Evolutionary conservation across 1,140 invertebrate species (phyloP), one percentile per base, ranked within the genome.

Genomic region (Lanistes nyassanus): DNA sequence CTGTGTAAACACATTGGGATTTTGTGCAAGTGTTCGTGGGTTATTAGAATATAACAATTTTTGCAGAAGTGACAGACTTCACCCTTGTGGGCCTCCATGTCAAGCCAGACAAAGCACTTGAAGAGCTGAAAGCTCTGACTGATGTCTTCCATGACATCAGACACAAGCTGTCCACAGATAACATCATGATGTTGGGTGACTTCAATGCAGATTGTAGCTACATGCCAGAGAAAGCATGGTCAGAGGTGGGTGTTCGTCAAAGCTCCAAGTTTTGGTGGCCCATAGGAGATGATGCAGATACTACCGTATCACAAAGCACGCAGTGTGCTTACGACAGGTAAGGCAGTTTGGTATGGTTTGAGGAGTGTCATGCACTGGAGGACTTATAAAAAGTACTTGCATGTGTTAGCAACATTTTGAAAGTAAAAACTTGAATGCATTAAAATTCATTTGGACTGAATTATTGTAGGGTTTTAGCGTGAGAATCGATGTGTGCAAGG

Each of bases 131-230:
- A 26, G 68, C 51, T 26, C 56, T 83, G 4, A 36, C 42, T 19
- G 58, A 58, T 19, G 82, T 83, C 0, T 74, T 74, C 29, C 37
- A 37, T 4, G 68, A 79, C 39, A 70, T 71, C 7, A 29, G 36
- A 53, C 64, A 74, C 7, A 74, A 7, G 51, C 78, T 76, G 70
- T 36, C 55, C 21, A 77, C 23, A 2, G 29, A 70, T 19, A 51
- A 80, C 36, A 51, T 83, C 39, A 64, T 89, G 4, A 80, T 89
- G 6, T 58, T 85, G 5, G 89, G 89, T 3, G 89, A 90, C 76
- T 82, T 89, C 62, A 89, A 90, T 79, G 89, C 87, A 9, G 89
- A 83, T 71, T 90, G 89, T 76, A 68, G 58, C 23, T 88, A 88
- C 79, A 82, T 89, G 21, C 58, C 76, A 0, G 76, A 81, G 31